phyloP scores from a whole-genome alignment of 2,113 vertebrate genomes.

The Chloropsis cyanopogon region DNA sequence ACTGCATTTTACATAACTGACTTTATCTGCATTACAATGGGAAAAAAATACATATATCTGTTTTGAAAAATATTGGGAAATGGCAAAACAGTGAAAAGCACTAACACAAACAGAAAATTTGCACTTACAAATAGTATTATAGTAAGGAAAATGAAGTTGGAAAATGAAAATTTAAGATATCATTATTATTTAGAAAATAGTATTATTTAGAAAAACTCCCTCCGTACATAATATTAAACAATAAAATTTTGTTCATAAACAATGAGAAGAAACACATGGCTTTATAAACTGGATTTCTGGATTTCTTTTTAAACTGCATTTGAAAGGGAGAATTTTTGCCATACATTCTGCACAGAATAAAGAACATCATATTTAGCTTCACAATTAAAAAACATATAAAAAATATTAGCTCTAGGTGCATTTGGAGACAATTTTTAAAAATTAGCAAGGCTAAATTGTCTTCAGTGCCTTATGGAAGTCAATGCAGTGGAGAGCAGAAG shows the following conservation, averaged over 20 bases:
- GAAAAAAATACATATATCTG: background rate
- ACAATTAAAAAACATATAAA: background rate
- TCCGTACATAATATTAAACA: background rate
- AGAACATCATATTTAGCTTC: background rate
- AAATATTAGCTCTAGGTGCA: background rate
- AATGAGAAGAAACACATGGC: background rate
- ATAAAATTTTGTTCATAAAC: background rate
- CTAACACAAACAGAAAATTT: background rate
- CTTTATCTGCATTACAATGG: background rate
- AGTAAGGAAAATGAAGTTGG: background rate
- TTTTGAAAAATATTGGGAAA: background rate
- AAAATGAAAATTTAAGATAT: background rate
- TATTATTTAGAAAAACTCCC: background rate
- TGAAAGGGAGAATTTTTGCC: background rate
- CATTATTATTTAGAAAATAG: background rate
- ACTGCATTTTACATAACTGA: background rate
- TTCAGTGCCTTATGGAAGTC: conserved; percentile 12
- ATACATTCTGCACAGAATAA: background rate
- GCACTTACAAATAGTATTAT: background rate
- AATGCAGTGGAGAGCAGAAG: conserved; percentile 23
- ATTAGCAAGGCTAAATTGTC: background rate
- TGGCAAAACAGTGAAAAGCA: background rate
- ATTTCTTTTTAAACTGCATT: background rate
- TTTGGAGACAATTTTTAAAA: conserved; percentile 6
- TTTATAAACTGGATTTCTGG: background rate